Evolutionary conservation across 1,140 invertebrate species (phyloP).

Genomic region (Drosophila melanica): DNA sequence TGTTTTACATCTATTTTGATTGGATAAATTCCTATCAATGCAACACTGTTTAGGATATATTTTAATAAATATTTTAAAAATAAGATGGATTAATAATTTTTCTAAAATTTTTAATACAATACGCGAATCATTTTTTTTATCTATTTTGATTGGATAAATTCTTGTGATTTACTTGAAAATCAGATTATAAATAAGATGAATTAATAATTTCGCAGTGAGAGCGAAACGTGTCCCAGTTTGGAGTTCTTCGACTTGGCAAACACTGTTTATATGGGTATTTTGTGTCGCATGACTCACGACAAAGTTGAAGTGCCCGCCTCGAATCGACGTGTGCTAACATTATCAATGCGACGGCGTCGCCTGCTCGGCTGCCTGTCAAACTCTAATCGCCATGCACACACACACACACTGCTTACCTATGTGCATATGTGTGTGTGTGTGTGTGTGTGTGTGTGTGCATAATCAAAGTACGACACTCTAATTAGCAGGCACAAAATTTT

Average conservation of each 20-base stretch:
- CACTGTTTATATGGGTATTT: neutral
- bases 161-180: too few species aligned
- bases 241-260: neutral
- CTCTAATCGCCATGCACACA: slow-evolving; percentile 15
- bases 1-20: too few species aligned
- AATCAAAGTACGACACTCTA: slow-evolving; percentile 69
- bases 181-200: too few species aligned
- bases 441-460: slow-evolving; percentile 8
- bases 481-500: slow-evolving; percentile 71
- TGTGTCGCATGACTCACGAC: slow-evolving; percentile 21
- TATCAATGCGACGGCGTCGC: slow-evolving; percentile 35
- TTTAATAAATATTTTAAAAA: too few species aligned
- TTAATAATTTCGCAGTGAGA: too few species aligned
- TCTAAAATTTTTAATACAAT: too few species aligned
- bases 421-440: neutral
- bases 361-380: slow-evolving; percentile 28
- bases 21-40: too few species aligned
- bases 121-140: too few species aligned
- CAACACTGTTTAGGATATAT: too few species aligned
- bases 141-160: too few species aligned
- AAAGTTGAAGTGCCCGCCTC: slow-evolving; percentile 1
- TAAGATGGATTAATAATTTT: too few species aligned
- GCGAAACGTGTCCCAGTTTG: too few species aligned
- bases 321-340: slow-evolving; percentile 13
- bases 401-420: neutral